Conservation (phyloP, 2,113 vertebrate species). For the Oxyruncus cristatus region DNA sequence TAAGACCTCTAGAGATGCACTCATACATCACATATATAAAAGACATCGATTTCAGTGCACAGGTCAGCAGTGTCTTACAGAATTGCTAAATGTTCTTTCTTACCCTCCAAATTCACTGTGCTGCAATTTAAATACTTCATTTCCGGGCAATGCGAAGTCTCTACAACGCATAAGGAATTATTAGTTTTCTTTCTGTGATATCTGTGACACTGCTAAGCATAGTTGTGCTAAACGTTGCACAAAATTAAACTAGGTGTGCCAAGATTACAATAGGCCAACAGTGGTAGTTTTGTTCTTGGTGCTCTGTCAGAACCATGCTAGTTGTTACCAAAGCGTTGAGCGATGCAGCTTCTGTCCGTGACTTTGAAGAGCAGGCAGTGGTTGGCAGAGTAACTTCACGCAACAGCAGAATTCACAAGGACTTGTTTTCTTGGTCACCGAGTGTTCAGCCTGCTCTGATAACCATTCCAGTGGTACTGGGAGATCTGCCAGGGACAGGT, state of each 20-base stretch:
- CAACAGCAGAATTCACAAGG: background rate
- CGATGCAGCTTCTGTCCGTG: background rate
- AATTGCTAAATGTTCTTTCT: background rate
- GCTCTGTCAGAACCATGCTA: background rate
- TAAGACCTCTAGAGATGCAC: background rate
- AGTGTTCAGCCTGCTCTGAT: background rate
- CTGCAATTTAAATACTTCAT: background rate
- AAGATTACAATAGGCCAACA: background rate
- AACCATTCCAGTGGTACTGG: background rate
- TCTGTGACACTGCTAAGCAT: background rate
- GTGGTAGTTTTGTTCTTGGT: accelerated
- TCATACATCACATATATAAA: background rate
- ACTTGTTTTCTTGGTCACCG: background rate
- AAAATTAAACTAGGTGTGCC: background rate
- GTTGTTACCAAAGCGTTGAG: background rate
- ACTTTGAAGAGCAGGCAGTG: background rate
- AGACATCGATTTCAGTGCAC: background rate
- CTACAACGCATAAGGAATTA: background rate
- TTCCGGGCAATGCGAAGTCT: background rate
- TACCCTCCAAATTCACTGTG: background rate
- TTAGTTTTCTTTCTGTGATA: background rate
- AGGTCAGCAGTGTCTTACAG: background rate
- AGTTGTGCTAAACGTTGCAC: background rate
- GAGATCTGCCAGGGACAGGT: background rate
- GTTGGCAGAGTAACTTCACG: background rate